Evolutionary conservation across 2,113 vertebrate species (phyloP), one percentile per base, ranked within the genome.

Genomic region (Penelope pileata): DNA sequence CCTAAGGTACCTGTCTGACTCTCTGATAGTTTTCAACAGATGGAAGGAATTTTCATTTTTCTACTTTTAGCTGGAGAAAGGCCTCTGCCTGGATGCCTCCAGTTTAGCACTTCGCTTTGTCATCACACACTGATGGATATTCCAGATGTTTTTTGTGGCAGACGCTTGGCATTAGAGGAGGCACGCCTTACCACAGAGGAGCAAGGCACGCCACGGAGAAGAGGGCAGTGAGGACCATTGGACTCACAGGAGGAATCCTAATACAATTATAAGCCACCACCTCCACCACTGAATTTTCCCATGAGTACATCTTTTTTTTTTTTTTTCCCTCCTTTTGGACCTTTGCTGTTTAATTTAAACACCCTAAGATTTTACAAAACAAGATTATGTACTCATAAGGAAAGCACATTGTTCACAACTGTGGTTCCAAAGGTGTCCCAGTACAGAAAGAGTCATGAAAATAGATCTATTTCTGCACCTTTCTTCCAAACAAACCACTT

Each of bases 401-500:
- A 84, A 94, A 84, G 68, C 18, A 60, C 4, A 42, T 92, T 81
- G 70, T 66, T 95, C 82, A 84, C 36, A 29, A 75, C 74, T 72
- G 15, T 19, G 58, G 32, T 16, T 16, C 53, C 66, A 87, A 82
- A 78, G 17, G 45, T 91, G 42, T 36, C 47, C 66, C 81, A 82
- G 82, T 84, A 87, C n/a, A 76, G 77, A 38, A 85, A 72, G 22
- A 86, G n/a, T 48, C 0, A 16, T 34, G 42, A 81, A 86, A 85
- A 75, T 7, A 4, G 47, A 47, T 79, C 66, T 73, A 34, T 58
- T 91, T 56, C 60, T 87, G 77, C 40, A 58, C 56, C 40, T 54
- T 48, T 63, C 95, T 91, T 51, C 70, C 32, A 72, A 89, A 82
- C 66, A 94, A 91, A 66, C 53, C 86, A 85, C 62, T 93, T 96